phyloP scores from a whole-genome alignment of 2,113 vertebrate genomes.

The Erythrocebus patas region DNA sequence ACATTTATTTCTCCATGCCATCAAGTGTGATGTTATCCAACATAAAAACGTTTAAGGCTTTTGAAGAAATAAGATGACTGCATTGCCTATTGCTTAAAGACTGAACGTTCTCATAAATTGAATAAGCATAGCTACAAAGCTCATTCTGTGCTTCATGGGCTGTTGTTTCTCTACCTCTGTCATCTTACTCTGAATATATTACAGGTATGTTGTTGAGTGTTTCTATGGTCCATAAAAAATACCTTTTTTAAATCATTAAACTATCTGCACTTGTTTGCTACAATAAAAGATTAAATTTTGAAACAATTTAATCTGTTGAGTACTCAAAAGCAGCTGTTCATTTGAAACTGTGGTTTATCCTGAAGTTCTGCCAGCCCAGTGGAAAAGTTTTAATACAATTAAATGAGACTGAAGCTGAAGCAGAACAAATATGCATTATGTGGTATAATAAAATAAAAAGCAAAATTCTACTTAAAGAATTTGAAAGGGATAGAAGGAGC shows the following conservation, averaged over 20 bases:
- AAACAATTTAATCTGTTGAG: not conserved
- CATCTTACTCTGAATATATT: not conserved
- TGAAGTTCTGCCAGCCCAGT: not conserved
- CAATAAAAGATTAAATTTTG: not conserved
- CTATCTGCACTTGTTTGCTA: not conserved
- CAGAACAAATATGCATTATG: not conserved
- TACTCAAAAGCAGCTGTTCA: slow-evolving; percentile 12
- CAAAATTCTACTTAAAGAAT: not conserved
- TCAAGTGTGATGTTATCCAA: not conserved
- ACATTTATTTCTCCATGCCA: not conserved
- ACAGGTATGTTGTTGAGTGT: not conserved
- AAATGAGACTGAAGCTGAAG: not conserved
- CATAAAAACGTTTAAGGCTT: not conserved
- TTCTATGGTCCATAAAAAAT: not conserved
- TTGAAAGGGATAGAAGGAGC: not conserved
- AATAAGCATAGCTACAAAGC: not conserved
- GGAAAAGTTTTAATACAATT: not conserved
- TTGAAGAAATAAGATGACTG: not conserved
- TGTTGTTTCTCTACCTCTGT: not conserved
- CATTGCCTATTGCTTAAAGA: not conserved
- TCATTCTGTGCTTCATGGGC: not conserved
- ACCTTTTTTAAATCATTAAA: not conserved
- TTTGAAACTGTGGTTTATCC: slow-evolving; percentile 3
- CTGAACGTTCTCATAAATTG: not conserved
- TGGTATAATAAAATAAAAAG: not conserved